These are phyloP conservation scores for Euzophera pinguis DNA, from an alignment of 2,888 invertebrate species.

Conservation along the genomic window DNA sequence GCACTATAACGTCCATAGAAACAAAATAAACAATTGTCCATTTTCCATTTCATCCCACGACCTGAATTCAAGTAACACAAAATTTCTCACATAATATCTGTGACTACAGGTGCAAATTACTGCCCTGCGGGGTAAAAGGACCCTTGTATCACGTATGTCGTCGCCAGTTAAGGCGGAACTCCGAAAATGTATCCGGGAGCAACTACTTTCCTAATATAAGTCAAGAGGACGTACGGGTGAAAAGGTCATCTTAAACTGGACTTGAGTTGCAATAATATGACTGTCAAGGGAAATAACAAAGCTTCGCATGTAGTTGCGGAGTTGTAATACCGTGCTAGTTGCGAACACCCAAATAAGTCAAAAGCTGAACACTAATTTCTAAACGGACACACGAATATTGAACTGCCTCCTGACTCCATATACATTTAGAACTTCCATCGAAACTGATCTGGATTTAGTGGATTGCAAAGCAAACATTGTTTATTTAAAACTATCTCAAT, in stretches of 20 bases:
- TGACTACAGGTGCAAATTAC: slow-evolving; percentile 73
- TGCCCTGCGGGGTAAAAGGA: slow-evolving; percentile 54
- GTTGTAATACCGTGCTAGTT: slow-evolving; percentile 47
- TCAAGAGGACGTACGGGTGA: slow-evolving; percentile 34
- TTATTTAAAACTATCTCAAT: slow-evolving; percentile 27
- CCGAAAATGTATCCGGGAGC: slow-evolving; percentile 33
- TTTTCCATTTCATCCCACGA: slow-evolving; percentile 28
- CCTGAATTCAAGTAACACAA: slow-evolving; percentile 50
- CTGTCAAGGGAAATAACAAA: slow-evolving; percentile 68
- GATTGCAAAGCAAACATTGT: not conserved
- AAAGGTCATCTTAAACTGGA: slow-evolving; percentile 49
- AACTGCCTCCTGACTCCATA: not conserved
- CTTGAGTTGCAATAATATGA: slow-evolving; percentile 61
- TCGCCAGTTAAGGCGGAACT: slow-evolving; percentile 44
- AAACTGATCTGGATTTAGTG: not conserved
- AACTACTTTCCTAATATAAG: slow-evolving; percentile 25
- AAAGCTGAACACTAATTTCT: slow-evolving; percentile 33
- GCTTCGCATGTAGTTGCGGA: slow-evolving; percentile 48
- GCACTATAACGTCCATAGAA: slow-evolving; percentile 16
- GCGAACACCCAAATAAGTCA: slow-evolving; percentile 34
- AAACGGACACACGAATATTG: slow-evolving; percentile 2
- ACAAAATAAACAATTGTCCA: slow-evolving; percentile 28
- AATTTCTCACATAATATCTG: slow-evolving; percentile 69
- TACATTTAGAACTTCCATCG: not conserved
- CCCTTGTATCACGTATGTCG: slow-evolving; percentile 55